These are phyloP conservation scores for Lasioglossum oenotherae DNA, from an alignment of 2,888 invertebrate genomes.

Conservation along the genomic window DNA sequence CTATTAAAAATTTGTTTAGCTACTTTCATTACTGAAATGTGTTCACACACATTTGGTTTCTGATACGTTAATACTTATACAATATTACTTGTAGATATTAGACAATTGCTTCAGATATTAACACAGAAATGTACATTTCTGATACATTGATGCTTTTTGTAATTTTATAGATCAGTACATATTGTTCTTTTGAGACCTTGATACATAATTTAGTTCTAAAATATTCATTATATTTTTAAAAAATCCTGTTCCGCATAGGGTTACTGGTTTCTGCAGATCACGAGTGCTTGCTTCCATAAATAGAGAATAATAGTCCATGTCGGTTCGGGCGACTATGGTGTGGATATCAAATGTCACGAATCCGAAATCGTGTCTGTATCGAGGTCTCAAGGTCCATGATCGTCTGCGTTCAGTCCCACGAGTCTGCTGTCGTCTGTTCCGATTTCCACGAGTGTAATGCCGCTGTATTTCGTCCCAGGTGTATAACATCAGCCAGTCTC, in stretches of 20 bases:
- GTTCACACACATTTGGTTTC: too few species aligned
- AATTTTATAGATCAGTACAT: neutral
- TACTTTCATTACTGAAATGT: too few species aligned
- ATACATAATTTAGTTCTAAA: neutral
- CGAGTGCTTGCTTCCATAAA: neutral
- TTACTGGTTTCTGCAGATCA: neutral
- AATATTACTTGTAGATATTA: too few species aligned
- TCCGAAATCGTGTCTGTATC: neutral
- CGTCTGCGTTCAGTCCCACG: neutral
- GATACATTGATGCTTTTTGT: too few species aligned
- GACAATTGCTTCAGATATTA: too few species aligned
- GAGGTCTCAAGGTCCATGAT: neutral
- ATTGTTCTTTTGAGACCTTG: neutral
- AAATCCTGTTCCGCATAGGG: neutral
- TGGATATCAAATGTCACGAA: neutral
- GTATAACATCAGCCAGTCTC: neutral
- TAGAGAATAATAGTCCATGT: neutral
- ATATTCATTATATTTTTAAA: neutral
- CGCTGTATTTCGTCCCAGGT: neutral
- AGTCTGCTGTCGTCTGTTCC: neutral
- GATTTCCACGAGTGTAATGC: neutral
- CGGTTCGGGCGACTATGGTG: neutral
- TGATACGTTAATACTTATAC: too few species aligned
- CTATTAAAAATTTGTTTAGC: too few species aligned
- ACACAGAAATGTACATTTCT: too few species aligned